Evolutionary conservation across 2,888 invertebrate genomes (phyloP), one percentile per base, ranked within the genome.

Genomic region (Syrista parreyssii): DNA sequence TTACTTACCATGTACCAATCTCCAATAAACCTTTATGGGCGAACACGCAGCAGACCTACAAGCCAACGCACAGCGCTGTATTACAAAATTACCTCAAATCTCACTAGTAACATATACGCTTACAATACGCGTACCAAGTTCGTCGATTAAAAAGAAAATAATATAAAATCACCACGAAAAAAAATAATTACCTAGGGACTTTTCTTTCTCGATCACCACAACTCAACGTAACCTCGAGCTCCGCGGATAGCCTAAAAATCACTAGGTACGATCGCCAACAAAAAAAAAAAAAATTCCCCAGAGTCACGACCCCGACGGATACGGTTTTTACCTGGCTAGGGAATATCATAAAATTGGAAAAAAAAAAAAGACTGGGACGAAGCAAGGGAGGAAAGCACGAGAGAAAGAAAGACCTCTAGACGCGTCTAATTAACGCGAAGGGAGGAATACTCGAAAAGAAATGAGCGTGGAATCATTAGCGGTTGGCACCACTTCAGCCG

Each of bases 391-490:
- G n/a, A 31, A n/a, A 68, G 4, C 23, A 12, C 1, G 0, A n/a
- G 68, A 15, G 9, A 11, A 3, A 30, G 4, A 32, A 31, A 23
- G 32, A 31, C 1, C 71, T 12, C 71, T 69, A 77, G 68, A 74
- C 69, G 40, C 74, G 77, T 77, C 77, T 77, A 77, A 77, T 77
- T 77, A 77, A 73, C 74, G 71, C 31, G 33, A 31, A 33, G 6
- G 55, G 23, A 23, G 31, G 32, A 71, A 31, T 33, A 74, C 68
- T 74, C 30, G 74, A 55, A 68, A 77, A 35, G n/a, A 36, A 77
- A 74, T 77, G 77, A 77, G 40, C 77, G 34, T 32, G 74, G 77
- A 73, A 77, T 77, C 77, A 77, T 77, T 77, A 77, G 77, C 32
- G 74, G 74, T 0, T 0, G 55, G 71, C 12, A 32, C 32, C 77